Conservation (phyloP, 2,888 invertebrate genomes). For the Celastrina argiolus region DNA sequence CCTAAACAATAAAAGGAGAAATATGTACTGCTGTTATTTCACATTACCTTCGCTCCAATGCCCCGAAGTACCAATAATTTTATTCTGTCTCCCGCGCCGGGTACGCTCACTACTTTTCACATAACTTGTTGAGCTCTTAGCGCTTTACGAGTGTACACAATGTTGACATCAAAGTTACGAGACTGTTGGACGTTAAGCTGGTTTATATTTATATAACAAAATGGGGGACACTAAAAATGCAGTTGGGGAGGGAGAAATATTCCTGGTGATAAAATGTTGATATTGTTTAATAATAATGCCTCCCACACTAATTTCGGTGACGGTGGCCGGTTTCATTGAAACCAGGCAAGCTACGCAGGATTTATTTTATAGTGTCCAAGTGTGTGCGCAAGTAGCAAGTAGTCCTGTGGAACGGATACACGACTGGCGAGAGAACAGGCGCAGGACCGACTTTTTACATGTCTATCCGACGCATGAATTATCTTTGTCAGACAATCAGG, state of each 20-base stretch:
- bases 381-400: no score
- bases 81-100: not conserved
- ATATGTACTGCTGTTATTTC: not conserved
- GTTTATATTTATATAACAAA: not conserved
- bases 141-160: constrained; percentile 14
- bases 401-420: no score
- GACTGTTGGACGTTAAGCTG: constrained; percentile 1
- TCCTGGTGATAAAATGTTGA: not conserved
- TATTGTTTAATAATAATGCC: no score
- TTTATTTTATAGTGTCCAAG: no score
- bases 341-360: no score
- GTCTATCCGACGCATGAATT: no score
- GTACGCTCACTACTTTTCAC: not conserved
- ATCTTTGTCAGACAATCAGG: no score
- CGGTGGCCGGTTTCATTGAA: no score
- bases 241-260: not conserved
- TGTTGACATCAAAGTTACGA: constrained; percentile 14
- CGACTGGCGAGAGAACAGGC: no score
- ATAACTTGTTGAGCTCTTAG: constrained; percentile 13
- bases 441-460: no score
- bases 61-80: constrained; percentile 14
- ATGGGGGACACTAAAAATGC: not conserved
- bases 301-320: no score
- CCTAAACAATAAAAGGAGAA: constrained; percentile 5
- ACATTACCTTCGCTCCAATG: not conserved